Evolutionary conservation across 2,113 vertebrate genomes (phyloP), one percentile per base, ranked within the genome.

Genomic region (Enhydra lutris): DNA sequence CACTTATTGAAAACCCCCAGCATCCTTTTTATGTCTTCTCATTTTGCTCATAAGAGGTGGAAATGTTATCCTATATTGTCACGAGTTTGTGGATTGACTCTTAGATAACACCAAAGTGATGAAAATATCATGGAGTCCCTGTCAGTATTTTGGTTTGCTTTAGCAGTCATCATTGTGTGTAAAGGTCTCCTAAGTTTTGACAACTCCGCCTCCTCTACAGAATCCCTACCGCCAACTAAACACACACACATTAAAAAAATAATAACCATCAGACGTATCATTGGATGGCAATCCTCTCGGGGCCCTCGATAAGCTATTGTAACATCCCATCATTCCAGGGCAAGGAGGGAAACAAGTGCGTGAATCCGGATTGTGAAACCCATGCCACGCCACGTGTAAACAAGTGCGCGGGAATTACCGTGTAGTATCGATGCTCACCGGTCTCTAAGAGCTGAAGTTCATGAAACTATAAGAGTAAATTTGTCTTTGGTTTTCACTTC

Each of bases 401-500:
- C 24, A 36, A 74, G 65, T 42, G 47, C 4, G 20, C 23, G 34
- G 84, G 88, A 69, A 74, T 84, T 29, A 42, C 67, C 59, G 63
- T 26, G 20, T 7, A 71, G 23, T 23, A 31, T 36, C 29, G 11
- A 23, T 29, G n/a, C 52, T 71, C 45, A 39, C 74, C 4, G 34
- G 23, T 93, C 90, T 79, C 83, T 80, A 81, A 71, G 85, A 91
- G 52, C 67, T 9, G 29, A 87, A 65, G 69, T 57, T 94, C 67
- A 59, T 1, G 8, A 91, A 91, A 84, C 47, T 73, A 78, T 95
- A 91, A 90, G 79, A 79, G 50, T 39, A 94, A 81, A 80, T 95
- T 84, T 71, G 76, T 39, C 47, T 79, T 83, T 20, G 59, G 31
- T 82, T 97, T 96, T 95, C 65, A 61, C 93, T 93, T 81, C 86